Percentiles rank a stretch among this genome's conserved stretches.
Conservation (phyloP, 1,140 invertebrate genomes). For the Lordiphosa clarofinis region DNA sequence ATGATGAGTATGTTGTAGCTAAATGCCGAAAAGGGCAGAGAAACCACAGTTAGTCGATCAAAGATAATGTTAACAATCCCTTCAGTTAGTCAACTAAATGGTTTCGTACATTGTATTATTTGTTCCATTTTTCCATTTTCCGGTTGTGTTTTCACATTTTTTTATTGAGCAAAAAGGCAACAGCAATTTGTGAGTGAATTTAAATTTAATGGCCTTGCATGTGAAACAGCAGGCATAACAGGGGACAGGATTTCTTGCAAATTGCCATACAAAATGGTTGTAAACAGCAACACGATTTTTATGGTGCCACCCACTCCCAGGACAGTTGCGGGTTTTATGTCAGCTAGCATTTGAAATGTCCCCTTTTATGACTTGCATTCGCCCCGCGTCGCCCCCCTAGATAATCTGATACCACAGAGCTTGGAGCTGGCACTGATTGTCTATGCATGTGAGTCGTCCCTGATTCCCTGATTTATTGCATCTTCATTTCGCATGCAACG, state of each 20-base stretch:
- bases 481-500: conserved; percentile 16
- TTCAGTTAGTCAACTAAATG: conserved; percentile 35
- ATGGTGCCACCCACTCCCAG: conserved; percentile 9
- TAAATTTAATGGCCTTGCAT: conserved; percentile 67
- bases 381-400: not conserved
- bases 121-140: conserved; percentile 15
- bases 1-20: conserved; percentile 94
- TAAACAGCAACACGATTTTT: conserved; percentile 50
- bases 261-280: conserved; percentile 56
- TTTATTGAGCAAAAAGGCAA: conserved; percentile 36
- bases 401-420: conserved; percentile 20
- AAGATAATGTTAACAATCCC: conserved; percentile 35
- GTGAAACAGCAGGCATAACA: conserved; percentile 42
- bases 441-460: conserved; percentile 24
- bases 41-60: conserved; percentile 10
- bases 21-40: conserved; percentile 33
- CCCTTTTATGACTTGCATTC: conserved; percentile 34
- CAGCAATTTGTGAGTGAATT: conserved; percentile 47
- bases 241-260: conserved; percentile 30
- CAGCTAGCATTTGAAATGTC: conserved; percentile 25
- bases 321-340: conserved; percentile 29
- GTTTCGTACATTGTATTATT: conserved; percentile 26
- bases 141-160: conserved; percentile 28
- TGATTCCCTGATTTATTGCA: conserved; percentile 46
- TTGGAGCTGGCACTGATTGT: conserved; percentile 23